These are phyloP conservation scores for Florisuga fusca DNA, from an alignment of 2,797 vertebrate species.

Conservation along the genomic window DNA sequence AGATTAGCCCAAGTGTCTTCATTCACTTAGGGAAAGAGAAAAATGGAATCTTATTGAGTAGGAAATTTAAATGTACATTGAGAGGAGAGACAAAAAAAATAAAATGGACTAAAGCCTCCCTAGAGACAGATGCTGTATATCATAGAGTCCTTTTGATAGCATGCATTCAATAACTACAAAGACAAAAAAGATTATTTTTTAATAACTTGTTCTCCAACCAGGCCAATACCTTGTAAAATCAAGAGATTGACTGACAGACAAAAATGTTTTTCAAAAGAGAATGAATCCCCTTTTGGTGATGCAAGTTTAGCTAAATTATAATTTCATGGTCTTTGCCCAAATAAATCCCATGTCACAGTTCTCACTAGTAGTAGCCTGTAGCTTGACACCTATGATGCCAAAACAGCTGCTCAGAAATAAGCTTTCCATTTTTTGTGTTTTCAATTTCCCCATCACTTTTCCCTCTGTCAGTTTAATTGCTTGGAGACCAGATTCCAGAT, in stretches of 20 bases:
- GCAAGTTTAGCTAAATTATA: slow-evolving; percentile 30
- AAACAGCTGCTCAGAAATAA: background rate
- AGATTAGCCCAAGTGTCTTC: background rate
- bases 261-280: background rate
- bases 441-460: background rate
- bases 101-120: background rate
- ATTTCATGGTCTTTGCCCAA: slow-evolving; percentile 12
- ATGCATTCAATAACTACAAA: slow-evolving; percentile 41
- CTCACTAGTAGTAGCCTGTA: background rate
- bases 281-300: slow-evolving; percentile 22
- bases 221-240: slow-evolving; percentile 14
- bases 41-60: background rate
- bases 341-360: background rate
- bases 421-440: background rate
- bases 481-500: slow-evolving; percentile 2
- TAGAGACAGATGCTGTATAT: slow-evolving; percentile 14
- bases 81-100: background rate
- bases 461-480: slow-evolving; percentile 16
- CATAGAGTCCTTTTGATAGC: slow-evolving; percentile 44
- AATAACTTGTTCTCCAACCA: slow-evolving; percentile 44
- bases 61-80: slow-evolving; percentile 5
- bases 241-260: background rate
- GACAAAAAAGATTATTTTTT: slow-evolving; percentile 60
- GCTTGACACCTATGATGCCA: background rate
- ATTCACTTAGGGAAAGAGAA: background rate